A percentile compares a stretch with the other conserved stretches of the same genome.
phyloP scores from a whole-genome alignment of 1,140 invertebrate species.

The Charaxes varanes region DNA sequence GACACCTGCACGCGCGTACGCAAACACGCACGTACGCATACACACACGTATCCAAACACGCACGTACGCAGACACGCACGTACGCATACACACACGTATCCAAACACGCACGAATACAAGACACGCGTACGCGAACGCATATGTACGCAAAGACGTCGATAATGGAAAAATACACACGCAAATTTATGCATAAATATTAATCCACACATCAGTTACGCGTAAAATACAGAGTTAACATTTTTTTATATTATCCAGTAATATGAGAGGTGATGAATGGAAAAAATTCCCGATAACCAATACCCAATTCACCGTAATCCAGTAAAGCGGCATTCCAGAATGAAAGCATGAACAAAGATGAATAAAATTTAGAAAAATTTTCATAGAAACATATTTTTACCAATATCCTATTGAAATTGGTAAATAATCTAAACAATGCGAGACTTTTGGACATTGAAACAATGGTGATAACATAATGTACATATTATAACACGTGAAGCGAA shows the following conservation, averaged over 20 bases:
- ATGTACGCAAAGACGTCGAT: background rate
- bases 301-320: conserved; percentile 32
- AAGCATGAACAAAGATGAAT: conserved; percentile 17
- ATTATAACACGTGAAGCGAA: too few species aligned
- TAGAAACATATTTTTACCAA: too few species aligned
- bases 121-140: background rate
- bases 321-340: conserved; percentile 38
- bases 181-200: background rate
- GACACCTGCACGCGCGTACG: conserved; percentile 28
- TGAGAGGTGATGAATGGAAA: too few species aligned
- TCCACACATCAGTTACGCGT: background rate
- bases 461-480: too few species aligned
- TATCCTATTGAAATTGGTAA: too few species aligned
- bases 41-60: conserved; percentile 2
- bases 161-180: background rate
- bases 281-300: too few species aligned
- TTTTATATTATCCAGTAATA: background rate
- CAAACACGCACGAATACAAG: background rate
- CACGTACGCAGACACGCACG: background rate
- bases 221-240: background rate
- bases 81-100: background rate
- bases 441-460: too few species aligned
- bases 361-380: background rate
- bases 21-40: conserved; percentile 1
- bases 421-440: too few species aligned